Base-by-base conservation (phyloP, 2,888 invertebrate species). In the Limnephilus rhombicus region DNA sequence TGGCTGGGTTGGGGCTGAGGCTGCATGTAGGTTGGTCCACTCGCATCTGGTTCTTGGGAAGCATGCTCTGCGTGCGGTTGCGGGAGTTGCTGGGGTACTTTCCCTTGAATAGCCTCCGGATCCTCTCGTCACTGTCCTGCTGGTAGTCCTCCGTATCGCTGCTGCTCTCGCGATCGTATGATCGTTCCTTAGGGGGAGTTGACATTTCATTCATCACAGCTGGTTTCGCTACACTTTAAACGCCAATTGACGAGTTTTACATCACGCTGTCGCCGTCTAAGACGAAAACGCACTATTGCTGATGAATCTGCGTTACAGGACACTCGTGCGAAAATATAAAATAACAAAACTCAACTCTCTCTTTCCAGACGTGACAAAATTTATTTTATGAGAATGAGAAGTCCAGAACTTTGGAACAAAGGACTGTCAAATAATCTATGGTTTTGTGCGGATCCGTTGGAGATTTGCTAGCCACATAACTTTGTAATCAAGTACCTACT, bases 131-230 rank as follows among this genome's bases (percentile, higher is more conserved):
- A 68, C 90, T 87, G 80, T 93, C 92, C 80, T 90, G 91, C 82
- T 92, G 93, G 87, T 93, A 93, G 80, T 93, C 93, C 88, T 94
- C 94, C 90, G 94, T 92, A 80, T 94, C 93, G 89, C 93, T 93
- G 90, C 93, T 93, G 93, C 92, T 93, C 90, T 92, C 92, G 85
- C 92, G 93, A 91, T 93, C 92, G 90, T 92, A 92, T 37, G 92
- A 91, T 68, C 92, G 92, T 87, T 92, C 92, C 80, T 91, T 90
- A 80, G 91, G 90, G 45, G 91, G 92, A 91, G 87, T 88, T 91
- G 92, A 92, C 92, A 92, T 92, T 90, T 92, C 92, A 91, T 89
- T 91, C 91, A 92, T 91, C 80, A 90, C 92, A 88, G 49, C 68
- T 34, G 81, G 37, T 91, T 80, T 89, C 81, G 53, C 85, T 45